These are phyloP conservation scores for Trachymyrmex cornetzi DNA, from an alignment of 1,140 invertebrate species.

Conservation along the genomic window DNA sequence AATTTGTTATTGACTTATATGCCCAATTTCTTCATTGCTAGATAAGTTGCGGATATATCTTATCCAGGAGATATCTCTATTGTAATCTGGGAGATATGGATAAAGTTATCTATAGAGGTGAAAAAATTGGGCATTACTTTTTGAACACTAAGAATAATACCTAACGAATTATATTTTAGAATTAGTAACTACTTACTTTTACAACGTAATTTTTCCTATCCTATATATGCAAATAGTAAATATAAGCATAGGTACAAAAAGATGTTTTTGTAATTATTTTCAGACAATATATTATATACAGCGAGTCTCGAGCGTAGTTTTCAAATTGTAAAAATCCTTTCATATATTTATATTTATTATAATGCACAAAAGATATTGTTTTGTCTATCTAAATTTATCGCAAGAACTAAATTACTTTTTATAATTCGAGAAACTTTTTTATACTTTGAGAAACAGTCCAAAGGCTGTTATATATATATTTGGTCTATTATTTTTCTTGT, in stretches of 20 bases:
- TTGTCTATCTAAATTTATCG: background rate
- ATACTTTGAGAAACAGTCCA: background rate
- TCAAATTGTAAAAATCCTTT: background rate
- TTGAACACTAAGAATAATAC: background rate
- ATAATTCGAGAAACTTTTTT: background rate
- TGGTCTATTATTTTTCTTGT: background rate
- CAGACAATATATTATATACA: background rate
- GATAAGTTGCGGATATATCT: too few species aligned
- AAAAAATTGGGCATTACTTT: background rate
- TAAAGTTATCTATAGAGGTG: too few species aligned
- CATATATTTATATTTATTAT: background rate
- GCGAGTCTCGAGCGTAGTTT: background rate
- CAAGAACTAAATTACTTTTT: background rate
- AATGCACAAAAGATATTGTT: background rate
- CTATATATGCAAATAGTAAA: background rate
- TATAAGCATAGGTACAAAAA: background rate
- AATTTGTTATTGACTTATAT: too few species aligned
- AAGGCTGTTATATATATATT: background rate
- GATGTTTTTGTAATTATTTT: background rate
- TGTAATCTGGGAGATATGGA: too few species aligned
- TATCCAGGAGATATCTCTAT: too few species aligned
- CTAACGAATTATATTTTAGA: background rate
- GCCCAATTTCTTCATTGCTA: too few species aligned
- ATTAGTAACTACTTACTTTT: background rate
- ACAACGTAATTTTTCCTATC: background rate